phyloP scores from a whole-genome alignment of 2,113 vertebrate species.

The Ia io region DNA sequence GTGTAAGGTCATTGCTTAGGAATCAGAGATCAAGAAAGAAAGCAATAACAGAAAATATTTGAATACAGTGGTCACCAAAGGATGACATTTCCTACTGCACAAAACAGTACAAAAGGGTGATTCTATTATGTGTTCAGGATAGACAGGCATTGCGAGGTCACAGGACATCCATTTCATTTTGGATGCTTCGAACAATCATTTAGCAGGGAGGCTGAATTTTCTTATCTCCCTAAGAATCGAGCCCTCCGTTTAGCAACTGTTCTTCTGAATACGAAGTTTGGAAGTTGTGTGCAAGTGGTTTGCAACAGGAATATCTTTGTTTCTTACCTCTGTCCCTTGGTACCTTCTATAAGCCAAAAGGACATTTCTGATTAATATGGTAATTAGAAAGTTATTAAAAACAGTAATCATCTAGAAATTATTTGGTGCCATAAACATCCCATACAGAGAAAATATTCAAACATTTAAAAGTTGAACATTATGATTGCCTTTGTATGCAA shows the following conservation, averaged over 20 bases:
- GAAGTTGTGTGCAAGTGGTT: slow-evolving; percentile 49
- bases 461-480: slow-evolving; percentile 84
- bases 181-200: background rate
- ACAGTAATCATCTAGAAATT: slow-evolving; percentile 87
- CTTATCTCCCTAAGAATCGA: background rate
- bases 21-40: background rate
- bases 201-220: background rate
- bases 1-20: background rate
- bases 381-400: slow-evolving; percentile 89
- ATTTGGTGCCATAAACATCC: slow-evolving; percentile 82
- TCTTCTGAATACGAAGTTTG: slow-evolving; percentile 27
- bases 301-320: slow-evolving; percentile 71
- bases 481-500: slow-evolving; percentile 81
- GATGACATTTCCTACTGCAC: background rate
- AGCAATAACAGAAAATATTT: slow-evolving; percentile 41
- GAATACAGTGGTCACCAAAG: background rate
- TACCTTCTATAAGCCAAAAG: slow-evolving; percentile 79
- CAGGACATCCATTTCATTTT: background rate
- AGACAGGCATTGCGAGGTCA: background rate
- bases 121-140: background rate
- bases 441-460: slow-evolving; percentile 84
- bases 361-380: slow-evolving; percentile 85
- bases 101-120: background rate
- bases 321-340: slow-evolving; percentile 81
- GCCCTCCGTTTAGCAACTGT: background rate